Evolutionary conservation across 2,113 vertebrate species (phyloP).

Genomic region (Phrynocephalus versicolor): DNA sequence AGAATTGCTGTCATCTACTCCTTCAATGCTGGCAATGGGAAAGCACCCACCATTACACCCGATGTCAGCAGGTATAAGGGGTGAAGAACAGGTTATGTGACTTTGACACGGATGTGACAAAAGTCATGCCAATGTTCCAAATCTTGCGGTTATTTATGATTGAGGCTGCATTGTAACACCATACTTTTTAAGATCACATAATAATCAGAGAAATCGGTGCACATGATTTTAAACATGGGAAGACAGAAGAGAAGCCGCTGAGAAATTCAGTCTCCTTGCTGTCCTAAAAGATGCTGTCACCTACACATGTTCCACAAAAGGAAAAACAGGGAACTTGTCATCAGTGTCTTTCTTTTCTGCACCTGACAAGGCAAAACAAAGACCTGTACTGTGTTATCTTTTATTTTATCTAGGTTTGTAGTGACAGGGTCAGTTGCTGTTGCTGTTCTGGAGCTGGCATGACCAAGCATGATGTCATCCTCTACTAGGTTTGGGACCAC

Average conservation of each 20-base stretch:
- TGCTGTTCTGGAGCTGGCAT: not conserved
- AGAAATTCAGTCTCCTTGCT: not conserved
- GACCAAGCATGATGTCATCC: not conserved
- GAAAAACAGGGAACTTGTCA: not conserved
- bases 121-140: no score
- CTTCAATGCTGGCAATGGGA: no score
- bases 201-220: not conserved
- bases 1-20: no score
- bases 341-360: not conserved
- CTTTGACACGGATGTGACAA: no score
- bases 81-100: no score
- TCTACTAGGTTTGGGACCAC: not conserved
- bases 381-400: not conserved
- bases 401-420: not conserved
- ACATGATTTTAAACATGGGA: not conserved
- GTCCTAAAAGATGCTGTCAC: not conserved
- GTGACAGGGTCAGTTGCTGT: not conserved
- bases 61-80: no score
- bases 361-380: not conserved
- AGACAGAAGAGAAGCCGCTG: not conserved
- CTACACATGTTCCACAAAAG: not conserved
- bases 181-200: not conserved
- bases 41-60: no score
- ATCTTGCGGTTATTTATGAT: no score
- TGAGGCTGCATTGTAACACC: no score